These are phyloP conservation scores for Cremastobaeus sp. DNA, from an alignment of 2,888 invertebrate genomes.

Conservation along the genomic window DNA sequence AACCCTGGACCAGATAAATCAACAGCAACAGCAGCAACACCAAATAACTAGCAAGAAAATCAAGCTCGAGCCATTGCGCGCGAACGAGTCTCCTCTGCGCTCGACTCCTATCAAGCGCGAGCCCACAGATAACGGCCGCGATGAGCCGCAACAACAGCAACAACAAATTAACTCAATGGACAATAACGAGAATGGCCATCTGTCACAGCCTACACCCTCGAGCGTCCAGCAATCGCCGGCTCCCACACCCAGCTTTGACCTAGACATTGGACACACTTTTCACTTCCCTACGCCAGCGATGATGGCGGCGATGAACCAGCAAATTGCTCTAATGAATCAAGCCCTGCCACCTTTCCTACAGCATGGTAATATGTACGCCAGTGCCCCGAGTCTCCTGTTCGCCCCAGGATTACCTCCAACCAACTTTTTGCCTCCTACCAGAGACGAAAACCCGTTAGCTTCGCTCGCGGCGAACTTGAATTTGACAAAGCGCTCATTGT, in stretches of 20 bases:
- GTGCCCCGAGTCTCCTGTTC: conserved; percentile 77
- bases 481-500: conserved; percentile 78
- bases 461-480: conserved; percentile 80
- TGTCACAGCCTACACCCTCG: conserved; percentile 64
- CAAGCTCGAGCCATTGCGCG: conserved; percentile 69
- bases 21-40: conserved; percentile 63
- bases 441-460: conserved; percentile 78
- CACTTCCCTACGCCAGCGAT: conserved; percentile 78
- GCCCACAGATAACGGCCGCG: conserved; percentile 65
- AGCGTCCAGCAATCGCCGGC: conserved; percentile 69
- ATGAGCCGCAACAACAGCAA: conserved; percentile 57
- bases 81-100: conserved; percentile 64
- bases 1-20: conserved; percentile 69
- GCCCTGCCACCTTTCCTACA: conserved; percentile 79
- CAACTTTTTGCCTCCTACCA: conserved; percentile 66
- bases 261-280: conserved; percentile 75
- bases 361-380: conserved; percentile 78
- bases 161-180: conserved; percentile 61
- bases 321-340: conserved; percentile 79
- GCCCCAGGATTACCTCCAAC: conserved; percentile 72
- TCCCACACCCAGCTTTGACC: conserved; percentile 70
- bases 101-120: conserved; percentile 71
- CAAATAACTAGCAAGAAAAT: conserved; percentile 67
- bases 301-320: conserved; percentile 79
- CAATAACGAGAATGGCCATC: conserved; percentile 68